A percentile compares a stretch with the other conserved stretches of the same genome.
Evolutionary conservation across 2,113 vertebrate species (phyloP).

Genomic region (Benitochromis conjunctus): DNA sequence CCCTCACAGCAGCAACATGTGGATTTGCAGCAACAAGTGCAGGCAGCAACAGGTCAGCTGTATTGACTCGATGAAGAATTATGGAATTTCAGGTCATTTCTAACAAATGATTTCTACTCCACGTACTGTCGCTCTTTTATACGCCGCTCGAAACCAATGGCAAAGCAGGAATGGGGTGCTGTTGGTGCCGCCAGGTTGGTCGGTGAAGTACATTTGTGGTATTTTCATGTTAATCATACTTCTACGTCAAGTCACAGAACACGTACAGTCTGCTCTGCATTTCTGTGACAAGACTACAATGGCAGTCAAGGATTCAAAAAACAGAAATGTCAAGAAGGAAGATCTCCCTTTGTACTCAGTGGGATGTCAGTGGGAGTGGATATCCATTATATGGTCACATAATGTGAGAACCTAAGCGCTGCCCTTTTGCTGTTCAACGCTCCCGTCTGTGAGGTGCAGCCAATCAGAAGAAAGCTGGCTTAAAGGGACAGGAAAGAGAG

Average conservation of each 20-base stretch:
- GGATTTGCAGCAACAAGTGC: background rate
- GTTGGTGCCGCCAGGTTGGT: background rate
- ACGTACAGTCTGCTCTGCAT: background rate
- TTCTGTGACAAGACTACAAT: background rate
- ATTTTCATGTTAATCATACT: background rate
- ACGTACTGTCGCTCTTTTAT: background rate
- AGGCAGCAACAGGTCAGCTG: background rate
- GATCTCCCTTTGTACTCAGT: background rate
- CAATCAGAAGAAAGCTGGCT: background rate
- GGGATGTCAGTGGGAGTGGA: background rate
- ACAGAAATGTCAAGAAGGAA: background rate
- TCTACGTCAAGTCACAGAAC: background rate
- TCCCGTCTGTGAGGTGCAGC: background rate
- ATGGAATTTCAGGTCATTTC: background rate
- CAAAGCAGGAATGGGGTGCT: background rate
- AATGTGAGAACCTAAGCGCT: background rate
- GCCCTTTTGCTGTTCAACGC: rapidly evolving
- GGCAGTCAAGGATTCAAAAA: background rate
- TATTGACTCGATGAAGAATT: background rate
- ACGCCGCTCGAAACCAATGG: background rate
- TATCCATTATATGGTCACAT: background rate
- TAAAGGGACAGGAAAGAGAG: background rate
- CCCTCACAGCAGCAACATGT: background rate
- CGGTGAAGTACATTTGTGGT: background rate
- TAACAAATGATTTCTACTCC: background rate